These are phyloP conservation scores for Etheostoma nigrum DNA, from an alignment of 2,797 vertebrate genomes.

Conservation along the genomic window DNA sequence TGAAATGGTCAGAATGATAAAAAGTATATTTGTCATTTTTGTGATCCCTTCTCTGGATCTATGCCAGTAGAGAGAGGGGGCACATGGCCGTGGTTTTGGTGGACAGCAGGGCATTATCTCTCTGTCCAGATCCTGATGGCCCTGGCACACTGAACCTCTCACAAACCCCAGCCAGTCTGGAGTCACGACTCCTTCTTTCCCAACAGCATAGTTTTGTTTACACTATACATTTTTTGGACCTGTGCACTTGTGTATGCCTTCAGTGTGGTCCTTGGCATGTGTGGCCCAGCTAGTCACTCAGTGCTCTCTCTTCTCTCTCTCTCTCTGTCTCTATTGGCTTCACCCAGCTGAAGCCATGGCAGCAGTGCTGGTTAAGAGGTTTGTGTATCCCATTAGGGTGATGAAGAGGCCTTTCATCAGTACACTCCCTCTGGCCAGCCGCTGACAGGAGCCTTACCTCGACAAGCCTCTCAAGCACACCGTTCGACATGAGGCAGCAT, in stretches of 20 bases:
- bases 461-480: constrained; percentile 83
- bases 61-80: constrained; percentile 43
- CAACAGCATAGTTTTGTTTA: constrained; percentile 60
- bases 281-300: constrained; percentile 53
- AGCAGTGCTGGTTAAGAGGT: constrained; percentile 83
- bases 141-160: constrained; percentile 60
- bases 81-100: constrained; percentile 32
- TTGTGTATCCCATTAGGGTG: constrained; percentile 88
- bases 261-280: constrained; percentile 50
- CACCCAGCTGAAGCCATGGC: constrained; percentile 72
- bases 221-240: constrained; percentile 49
- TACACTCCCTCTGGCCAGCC: constrained; percentile 81
- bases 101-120: constrained; percentile 72
- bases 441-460: constrained; percentile 87
- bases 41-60: constrained; percentile 13
- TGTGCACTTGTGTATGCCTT: constrained; percentile 54
- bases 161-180: constrained; percentile 39
- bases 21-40: constrained; percentile 27
- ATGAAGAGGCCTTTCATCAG: constrained; percentile 89
- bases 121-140: constrained; percentile 62
- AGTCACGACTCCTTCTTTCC: constrained; percentile 53
- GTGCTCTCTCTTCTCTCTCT: constrained; percentile 11
- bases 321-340: constrained; percentile 56
- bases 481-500: constrained; percentile 79
- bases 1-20: constrained; percentile 16